Evolutionary conservation across 2,797 vertebrate species (phyloP), one percentile per base, ranked within the genome.

Genomic region (Diplodus puntazzo): DNA sequence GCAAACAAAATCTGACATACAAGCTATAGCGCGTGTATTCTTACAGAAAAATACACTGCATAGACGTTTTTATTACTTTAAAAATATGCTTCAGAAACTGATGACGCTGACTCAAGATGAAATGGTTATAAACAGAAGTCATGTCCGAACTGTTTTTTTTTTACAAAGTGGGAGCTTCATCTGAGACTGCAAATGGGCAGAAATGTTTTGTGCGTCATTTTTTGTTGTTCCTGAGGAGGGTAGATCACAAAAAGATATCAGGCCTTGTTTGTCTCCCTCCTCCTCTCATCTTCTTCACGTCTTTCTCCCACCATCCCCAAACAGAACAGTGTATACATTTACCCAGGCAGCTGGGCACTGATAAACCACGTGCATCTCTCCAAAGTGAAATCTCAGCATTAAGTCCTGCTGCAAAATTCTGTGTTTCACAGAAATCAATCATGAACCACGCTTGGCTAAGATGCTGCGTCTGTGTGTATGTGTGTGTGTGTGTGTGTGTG

Each of bases 341-440:
- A 75, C 81, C 61, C 72, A 49, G 25, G 57, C 63, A 74, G 59
- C 76, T 20, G n/a, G 77, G 75, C 80, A 57, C 79, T 92, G 92
- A 95, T 90, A 67, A 94, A 94, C 89, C 88, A 80, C 83, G 77
- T 70, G 82, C 60, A 69, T 85, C 77, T 81, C 55, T 67, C 61
- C 18, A 90, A 95, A 94, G 73, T 91, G 89, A 94, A 93, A 85
- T 21, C 90, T 95, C 95, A 96, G 95, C 95, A 94, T 48, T 93
- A 92, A 83, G 54, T 77, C 82, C 83, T 70, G 69, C 82, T 80
- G 87, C 84, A 89, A 86, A 91, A 93, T 79, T 85, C 82, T 54
- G 79, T 79, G 86, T 85, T 87, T 86, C 82, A 84, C 86, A 74
- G 74, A 88, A 93, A 95, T 95, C 92, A 89, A 86, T 94, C 87